A percentile compares a stretch with the other conserved stretches of the same genome.
Evolutionary conservation across 2,888 invertebrate species (phyloP).

Genomic region (Athalia rosae): DNA sequence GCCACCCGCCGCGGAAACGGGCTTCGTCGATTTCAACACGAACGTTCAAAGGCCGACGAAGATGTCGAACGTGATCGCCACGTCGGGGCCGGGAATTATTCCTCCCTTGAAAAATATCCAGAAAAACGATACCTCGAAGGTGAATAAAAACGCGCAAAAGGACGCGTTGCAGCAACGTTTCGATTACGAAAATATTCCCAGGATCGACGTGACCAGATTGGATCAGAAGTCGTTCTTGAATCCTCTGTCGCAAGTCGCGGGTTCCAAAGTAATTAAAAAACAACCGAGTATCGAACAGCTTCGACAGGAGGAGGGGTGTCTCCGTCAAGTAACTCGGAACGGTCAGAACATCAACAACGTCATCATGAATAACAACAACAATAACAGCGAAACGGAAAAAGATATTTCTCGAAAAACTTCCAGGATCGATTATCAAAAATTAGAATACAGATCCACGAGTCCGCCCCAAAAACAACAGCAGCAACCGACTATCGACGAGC

Average conservation of each 20-base stretch:
- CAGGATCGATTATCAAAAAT: constrained; percentile 34
- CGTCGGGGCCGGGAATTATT: background rate
- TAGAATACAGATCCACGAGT: constrained; percentile 29
- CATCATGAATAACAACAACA: constrained; percentile 21
- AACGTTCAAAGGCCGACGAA: constrained; percentile 61
- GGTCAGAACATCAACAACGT: constrained; percentile 40
- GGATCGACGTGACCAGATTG: constrained; percentile 68
- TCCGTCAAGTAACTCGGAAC: constrained; percentile 62
- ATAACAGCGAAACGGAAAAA: constrained; percentile 11
- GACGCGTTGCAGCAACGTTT: constrained; percentile 60
- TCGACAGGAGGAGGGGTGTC: constrained; percentile 66
- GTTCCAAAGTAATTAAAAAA: constrained; percentile 18
- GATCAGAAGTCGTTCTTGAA: constrained; percentile 58
- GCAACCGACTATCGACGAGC: constrained; percentile 58
- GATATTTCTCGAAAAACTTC: constrained; percentile 21
- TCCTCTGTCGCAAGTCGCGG: constrained; percentile 23
- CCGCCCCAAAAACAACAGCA: constrained; percentile 4
- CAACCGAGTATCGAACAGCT: constrained; percentile 69
- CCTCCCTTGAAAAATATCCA: background rate
- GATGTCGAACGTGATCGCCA: constrained; percentile 51
- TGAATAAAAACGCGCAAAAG: constrained; percentile 38
- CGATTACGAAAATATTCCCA: constrained; percentile 71
- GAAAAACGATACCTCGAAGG: constrained; percentile 37
- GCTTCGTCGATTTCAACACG: constrained; percentile 67
- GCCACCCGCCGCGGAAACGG: constrained; percentile 54